Evolutionary conservation across 2,797 vertebrate species (phyloP), one percentile per base, ranked within the genome.

Genomic region (Pitangus sulphuratus): DNA sequence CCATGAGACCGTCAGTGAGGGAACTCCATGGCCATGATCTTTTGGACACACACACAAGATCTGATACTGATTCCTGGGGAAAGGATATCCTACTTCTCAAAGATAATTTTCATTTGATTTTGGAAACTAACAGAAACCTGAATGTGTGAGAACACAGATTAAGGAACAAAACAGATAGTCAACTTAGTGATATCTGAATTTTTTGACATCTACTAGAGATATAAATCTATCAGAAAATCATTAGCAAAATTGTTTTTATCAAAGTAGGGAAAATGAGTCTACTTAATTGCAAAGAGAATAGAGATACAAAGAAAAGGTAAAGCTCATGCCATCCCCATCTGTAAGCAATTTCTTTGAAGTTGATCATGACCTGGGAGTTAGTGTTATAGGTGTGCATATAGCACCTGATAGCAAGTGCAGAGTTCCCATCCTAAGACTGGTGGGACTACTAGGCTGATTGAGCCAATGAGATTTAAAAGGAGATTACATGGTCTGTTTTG

Each of bases 371-470:
- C 70, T 98, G 97, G 28, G 97, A 98, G 2, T 72, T 84, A 21
- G 98, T 98, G 87, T 99, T 99, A 97, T 97, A 97, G 47, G 94
- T 97, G 71, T 99, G 99, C 97, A 99, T 98, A 90, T 98, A 98
- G 95, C 98, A 98, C 5, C 98, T 98, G 51, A 99, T 56, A 20
- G 98, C 98, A 28, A 98, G 98, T 92, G 98, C 98, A 17, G 98
- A 99, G 90, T 99, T 99, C 56, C 98, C 98, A 90, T 98, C 98
- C 15, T 99, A 99, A 20, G 98, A 98, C 97, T 99, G 78, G 48
- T 95, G 24, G 53, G 35, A 90, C 47, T 9, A 37, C 35, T 37
- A 19, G 19, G 9, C 30, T 35, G 30, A 69, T 26, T 58, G 39
- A 87, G 19, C 89, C 44, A 87, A 37, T 35, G 68, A 90, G 18